Evolutionary conservation across 2,888 invertebrate species (phyloP).

Genomic region (Nomada fabriciana): DNA sequence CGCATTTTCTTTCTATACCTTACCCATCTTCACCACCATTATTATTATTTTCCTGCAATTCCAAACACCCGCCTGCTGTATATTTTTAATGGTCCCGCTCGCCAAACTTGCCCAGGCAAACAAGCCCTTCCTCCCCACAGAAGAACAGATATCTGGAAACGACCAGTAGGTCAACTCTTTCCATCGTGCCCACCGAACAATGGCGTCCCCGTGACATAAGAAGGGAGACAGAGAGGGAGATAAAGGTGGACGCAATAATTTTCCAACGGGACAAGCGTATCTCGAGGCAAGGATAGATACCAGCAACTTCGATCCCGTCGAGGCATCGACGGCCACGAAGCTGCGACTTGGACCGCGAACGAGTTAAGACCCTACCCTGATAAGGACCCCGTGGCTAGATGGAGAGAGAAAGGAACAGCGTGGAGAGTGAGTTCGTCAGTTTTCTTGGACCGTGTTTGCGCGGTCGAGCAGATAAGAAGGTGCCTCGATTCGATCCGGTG

Average conservation of each 20-base stretch:
- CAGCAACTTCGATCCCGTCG: constrained; percentile 38
- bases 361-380: constrained; percentile 32
- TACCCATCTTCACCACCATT: too few relatives aligned
- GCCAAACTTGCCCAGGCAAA: background rate
- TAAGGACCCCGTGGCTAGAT: constrained; percentile 20
- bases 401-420: background rate
- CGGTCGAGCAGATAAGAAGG: constrained; percentile 43
- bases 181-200: background rate
- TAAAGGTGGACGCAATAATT: constrained; percentile 26
- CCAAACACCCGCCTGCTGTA: too few relatives aligned
- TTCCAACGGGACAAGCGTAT: constrained; percentile 12
- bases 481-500: constrained; percentile 38
- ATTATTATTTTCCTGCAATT: too few relatives aligned
- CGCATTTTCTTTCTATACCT: too few relatives aligned
- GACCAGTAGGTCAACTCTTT: constrained; percentile 1
- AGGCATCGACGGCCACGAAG: constrained; percentile 29
- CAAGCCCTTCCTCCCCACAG: background rate
- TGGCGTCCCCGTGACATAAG: background rate
- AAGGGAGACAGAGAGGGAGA: background rate
- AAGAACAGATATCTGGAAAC: constrained; percentile 1
- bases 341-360: constrained; percentile 42
- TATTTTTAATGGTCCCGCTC: too few relatives aligned
- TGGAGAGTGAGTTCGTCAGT: constrained; percentile 45
- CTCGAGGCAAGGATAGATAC: constrained; percentile 23
- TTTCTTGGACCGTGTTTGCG: constrained; percentile 54